Base-by-base conservation (phyloP, 1,140 invertebrate species). In the Bombus waltoni region DNA sequence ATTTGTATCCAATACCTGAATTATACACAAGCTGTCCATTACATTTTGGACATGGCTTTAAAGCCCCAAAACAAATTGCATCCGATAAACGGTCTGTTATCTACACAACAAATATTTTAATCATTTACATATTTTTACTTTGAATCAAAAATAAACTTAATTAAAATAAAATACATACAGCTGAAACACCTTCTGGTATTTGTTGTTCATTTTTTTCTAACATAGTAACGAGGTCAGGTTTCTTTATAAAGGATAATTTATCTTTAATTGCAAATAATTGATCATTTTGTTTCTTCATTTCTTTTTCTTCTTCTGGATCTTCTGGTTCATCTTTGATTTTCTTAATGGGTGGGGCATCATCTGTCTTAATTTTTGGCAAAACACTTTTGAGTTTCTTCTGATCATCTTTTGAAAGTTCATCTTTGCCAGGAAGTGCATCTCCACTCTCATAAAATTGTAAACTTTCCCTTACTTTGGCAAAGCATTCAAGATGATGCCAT, bases 401-500 rank as follows among this genome's bases (percentile, higher is more conserved):
- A 93, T 99, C 98, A 85, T 98, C 97, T 89, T 96, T 96, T 18
- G 95, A 96, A 4, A 99, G 95, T 9, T 92, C 94, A 28, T 96
- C 95, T 93, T 97, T 98, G 1, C 98, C 98, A 85, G 97, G 97
- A 57, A 99, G 91, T 66, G 95, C 94, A 87, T 97, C 96, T 2
- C 97, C 98, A 72, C 94, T 94, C 53, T 96, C 97, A 93, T 96
- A 97, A 95, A 97, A 99, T 62, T 97, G 96, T 5, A 99, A 92
- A 76, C 98, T 97, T 84, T 96, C 95, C 72, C 98, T 95, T n/a
- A 97, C 93, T 91, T 98, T 96, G 15, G 96, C 97, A 96, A 99
- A 99, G 94, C 99, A 99, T 85, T 98, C 97, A 18, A 99, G 94
- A 95, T 99, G 99, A 95, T 99, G 97, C 98, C 98, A 99, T 42